A percentile compares a stretch with the other conserved stretches of the same genome.
phyloP scores from a whole-genome alignment of 2,113 vertebrate genomes.

The Chloebia gouldiae region DNA sequence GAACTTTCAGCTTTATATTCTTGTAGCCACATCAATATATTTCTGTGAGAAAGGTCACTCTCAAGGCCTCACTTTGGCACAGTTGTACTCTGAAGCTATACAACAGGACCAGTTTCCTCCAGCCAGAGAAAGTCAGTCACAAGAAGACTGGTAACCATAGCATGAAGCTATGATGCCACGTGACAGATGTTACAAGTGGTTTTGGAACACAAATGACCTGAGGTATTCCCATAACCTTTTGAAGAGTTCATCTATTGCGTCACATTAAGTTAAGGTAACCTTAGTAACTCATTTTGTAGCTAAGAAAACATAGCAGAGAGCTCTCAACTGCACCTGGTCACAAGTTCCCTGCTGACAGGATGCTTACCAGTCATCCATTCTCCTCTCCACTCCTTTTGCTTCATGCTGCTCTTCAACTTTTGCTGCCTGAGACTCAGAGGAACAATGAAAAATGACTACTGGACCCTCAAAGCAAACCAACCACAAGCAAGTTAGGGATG shows the following conservation, averaged over 20 bases:
- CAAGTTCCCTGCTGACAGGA: not conserved
- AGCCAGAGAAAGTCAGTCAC: not conserved
- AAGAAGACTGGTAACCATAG: not conserved
- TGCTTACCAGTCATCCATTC: not conserved
- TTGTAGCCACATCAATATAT: not conserved
- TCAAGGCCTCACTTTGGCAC: not conserved
- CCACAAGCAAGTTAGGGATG: not conserved
- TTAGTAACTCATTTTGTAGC: not conserved
- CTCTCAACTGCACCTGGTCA: not conserved
- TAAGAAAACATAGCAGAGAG: not conserved
- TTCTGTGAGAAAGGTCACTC: not conserved
- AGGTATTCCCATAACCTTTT: not conserved
- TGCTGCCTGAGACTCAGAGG: not conserved
- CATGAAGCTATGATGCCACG: accelerated
- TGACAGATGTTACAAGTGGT: not conserved
- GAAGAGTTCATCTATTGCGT: not conserved
- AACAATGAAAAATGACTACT: not conserved
- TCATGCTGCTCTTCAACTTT: not conserved
- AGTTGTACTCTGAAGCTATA: not conserved
- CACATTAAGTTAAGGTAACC: not conserved
- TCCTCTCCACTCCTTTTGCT: not conserved
- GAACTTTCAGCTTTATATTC: not conserved
- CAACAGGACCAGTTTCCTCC: not conserved
- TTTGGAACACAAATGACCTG: not conserved
- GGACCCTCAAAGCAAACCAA: not conserved